Conservation (phyloP, 2,888 invertebrate species). For the Zelleria hepariella region DNA sequence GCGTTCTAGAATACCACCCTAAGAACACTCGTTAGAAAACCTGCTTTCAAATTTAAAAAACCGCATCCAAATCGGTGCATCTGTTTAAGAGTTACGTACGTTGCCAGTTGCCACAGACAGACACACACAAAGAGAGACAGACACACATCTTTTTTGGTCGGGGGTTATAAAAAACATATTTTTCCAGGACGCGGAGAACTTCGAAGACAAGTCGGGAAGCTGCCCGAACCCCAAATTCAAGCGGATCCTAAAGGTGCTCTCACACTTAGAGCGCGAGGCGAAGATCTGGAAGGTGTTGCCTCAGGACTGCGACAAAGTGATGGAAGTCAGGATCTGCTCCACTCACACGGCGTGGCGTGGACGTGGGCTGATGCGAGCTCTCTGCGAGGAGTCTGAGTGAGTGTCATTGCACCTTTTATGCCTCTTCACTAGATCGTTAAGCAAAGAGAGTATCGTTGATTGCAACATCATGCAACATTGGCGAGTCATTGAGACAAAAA, state of each 20-base stretch:
- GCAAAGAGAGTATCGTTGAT: not conserved
- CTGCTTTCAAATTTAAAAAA: too few species aligned
- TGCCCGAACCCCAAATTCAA: slow-evolving; percentile 75
- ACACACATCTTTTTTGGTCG: too few species aligned
- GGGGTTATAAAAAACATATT: too few species aligned
- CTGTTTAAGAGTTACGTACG: too few species aligned
- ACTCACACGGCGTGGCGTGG: slow-evolving; percentile 78
- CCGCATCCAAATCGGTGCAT: too few species aligned
- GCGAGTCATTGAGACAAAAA: too few species aligned
- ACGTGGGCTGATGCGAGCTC: slow-evolving; percentile 76
- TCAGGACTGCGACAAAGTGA: slow-evolving; percentile 56
- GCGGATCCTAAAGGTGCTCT: slow-evolving; percentile 73
- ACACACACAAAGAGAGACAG: too few species aligned
- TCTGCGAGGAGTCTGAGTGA: slow-evolving; percentile 78
- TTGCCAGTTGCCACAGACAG: too few species aligned
- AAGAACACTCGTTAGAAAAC: too few species aligned
- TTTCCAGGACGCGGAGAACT: slow-evolving; percentile 18
- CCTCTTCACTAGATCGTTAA: not conserved
- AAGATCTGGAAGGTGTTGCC: slow-evolving; percentile 72
- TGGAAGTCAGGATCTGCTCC: slow-evolving; percentile 76
- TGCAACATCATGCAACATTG: too few species aligned
- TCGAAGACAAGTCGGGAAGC: slow-evolving; percentile 60
- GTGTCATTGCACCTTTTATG: slow-evolving; percentile 21
- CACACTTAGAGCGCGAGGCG: slow-evolving; percentile 70
- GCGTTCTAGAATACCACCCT: too few species aligned